phyloP scores from a whole-genome alignment of 2,113 vertebrate species.

The Brachyhypopomus gauderio region DNA sequence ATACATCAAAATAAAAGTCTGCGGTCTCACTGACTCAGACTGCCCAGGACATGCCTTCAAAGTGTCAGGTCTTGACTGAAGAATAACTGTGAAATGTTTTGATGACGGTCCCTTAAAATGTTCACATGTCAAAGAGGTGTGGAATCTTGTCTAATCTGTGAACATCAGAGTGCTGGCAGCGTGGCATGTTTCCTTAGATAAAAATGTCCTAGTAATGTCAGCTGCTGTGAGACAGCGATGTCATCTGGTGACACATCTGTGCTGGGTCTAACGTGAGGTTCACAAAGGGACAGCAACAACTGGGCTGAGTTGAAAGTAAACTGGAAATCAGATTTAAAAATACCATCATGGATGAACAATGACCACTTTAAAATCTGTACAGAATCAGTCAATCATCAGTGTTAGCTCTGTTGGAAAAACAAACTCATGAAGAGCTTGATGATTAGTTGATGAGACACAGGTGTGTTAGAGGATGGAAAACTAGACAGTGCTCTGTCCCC shows the following conservation, averaged over 20 bases:
- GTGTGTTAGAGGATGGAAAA: constrained; percentile 24
- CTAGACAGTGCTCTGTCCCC: not conserved
- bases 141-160: constrained; percentile 85
- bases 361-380: constrained; percentile 30
- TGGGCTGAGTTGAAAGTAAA: not conserved
- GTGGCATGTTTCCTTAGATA: constrained; percentile 79
- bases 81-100: constrained; percentile 54
- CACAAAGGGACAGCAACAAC: not conserved
- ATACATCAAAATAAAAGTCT: not conserved
- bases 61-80: constrained; percentile 45
- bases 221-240: constrained; percentile 82
- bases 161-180: constrained; percentile 81
- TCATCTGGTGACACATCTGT: constrained; percentile 58
- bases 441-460: constrained; percentile 21
- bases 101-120: constrained; percentile 43
- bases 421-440: not conserved
- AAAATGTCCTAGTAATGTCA: constrained; percentile 88
- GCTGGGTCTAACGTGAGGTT: not conserved
- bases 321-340: constrained; percentile 6
- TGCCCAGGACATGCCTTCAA: constrained; percentile 37
- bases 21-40: constrained; percentile 19
- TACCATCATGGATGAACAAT: constrained; percentile 14
- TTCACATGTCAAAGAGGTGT: constrained; percentile 79
- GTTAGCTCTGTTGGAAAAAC: constrained; percentile 23
- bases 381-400: constrained; percentile 9